These are phyloP conservation scores for Athetis lepigone DNA, from an alignment of 2,888 invertebrate genomes.

Conservation along the genomic window DNA sequence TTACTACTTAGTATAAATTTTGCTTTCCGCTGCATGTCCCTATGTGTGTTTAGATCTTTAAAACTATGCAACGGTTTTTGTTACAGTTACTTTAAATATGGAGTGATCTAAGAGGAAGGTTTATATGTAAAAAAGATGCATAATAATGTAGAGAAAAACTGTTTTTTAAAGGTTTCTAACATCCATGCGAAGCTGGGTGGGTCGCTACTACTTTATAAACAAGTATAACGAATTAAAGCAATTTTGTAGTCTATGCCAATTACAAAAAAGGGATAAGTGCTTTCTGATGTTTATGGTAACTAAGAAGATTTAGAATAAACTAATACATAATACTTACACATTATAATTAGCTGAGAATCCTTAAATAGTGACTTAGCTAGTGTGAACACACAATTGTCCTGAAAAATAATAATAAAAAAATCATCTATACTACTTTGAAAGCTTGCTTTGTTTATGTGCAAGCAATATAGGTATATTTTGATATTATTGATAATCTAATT, in stretches of 20 bases:
- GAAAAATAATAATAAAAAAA: conserved; percentile 71
- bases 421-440: not conserved
- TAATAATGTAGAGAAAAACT: too few species aligned
- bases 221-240: too few species aligned
- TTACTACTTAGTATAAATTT: too few species aligned
- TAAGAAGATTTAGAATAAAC: not conserved
- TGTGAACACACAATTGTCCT: conserved; percentile 84
- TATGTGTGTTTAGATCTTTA: too few species aligned
- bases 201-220: too few species aligned
- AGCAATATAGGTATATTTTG: not conserved
- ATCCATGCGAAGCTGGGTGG: too few species aligned
- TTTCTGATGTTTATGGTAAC: not conserved
- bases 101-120: too few species aligned
- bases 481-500: not conserved
- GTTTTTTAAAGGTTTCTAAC: too few species aligned
- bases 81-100: too few species aligned
- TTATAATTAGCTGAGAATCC: conserved; percentile 92
- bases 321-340: conserved; percentile 88
- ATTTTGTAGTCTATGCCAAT: not conserved
- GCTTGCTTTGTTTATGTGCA: not conserved
- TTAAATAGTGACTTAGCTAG: conserved; percentile 93
- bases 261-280: not conserved
- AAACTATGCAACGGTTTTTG: too few species aligned
- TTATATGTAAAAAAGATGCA: too few species aligned
- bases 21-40: too few species aligned